Base-by-base conservation (phyloP, 1,140 invertebrate species). In the Bombus consobrinus region DNA sequence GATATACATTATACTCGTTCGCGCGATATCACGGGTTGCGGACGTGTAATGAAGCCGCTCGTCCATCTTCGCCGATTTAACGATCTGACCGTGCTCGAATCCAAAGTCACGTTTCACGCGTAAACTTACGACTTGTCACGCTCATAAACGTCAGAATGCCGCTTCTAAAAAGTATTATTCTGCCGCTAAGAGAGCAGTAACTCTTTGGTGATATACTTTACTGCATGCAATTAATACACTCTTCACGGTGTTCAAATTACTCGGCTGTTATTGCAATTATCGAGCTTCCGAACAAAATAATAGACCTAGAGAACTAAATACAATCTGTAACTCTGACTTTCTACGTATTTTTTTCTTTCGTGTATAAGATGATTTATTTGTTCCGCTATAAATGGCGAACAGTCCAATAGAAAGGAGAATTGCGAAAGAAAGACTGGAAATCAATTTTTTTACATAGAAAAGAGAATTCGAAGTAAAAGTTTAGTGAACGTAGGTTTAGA, bases 41-140 rank as follows among this genome's bases (percentile, higher is more conserved):
- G 25, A 83, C 76, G 69, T 79, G 59, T 85, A 87, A 90, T 53
- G 81, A 89, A 85, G 13, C 83, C 28, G 43, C 22, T 68, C 87
- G 81, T 89, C 37, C 78, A 71, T 89, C 84, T 83, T 87, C 84
- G 47, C 78, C 57, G 85, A 87, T 83, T 88, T 87, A 78, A 68
- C 82, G 76, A 75, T 84, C 76, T 66, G 41, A 34, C 22, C 69
- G 57, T 73, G 69, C 22, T 74, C 41, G 69, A 62, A 73, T 57
- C 22, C 28, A 41, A 41, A 69, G 69, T 79, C 85, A 89, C 87
- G 77, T 83, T 47, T 59, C 37, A 37, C 78, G 2, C 59, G 34
- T 9, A 28, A 81, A 53, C 59, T 34, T 81, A 73, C 75, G n/a
- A 79, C 64, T 79, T 68, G 64, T 62, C 75, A 57, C n/a, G 18